These are phyloP conservation scores for Sarcophaga peregrina DNA, from an alignment of 1,140 invertebrate genomes.

Conservation along the genomic window DNA sequence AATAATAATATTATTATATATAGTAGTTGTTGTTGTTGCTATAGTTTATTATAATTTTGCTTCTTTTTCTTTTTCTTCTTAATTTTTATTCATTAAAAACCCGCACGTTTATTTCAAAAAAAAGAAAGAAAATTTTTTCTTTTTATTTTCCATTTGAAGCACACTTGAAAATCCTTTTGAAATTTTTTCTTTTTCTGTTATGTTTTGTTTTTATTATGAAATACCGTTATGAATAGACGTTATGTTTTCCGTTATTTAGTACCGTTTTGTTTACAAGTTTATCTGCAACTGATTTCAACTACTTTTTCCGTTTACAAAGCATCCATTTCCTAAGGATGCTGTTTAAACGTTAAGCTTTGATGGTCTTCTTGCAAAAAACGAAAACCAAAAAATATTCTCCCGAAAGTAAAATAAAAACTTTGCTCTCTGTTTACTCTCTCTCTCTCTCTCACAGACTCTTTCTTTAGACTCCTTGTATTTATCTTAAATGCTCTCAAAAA, in stretches of 20 bases:
- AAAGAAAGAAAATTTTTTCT: neutral
- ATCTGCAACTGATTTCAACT: conserved; percentile 34
- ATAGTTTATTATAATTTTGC: no score
- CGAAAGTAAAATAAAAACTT: neutral
- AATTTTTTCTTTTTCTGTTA: neutral
- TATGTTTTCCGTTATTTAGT: conserved; percentile 12
- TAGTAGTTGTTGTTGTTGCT: no score
- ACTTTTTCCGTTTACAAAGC: neutral
- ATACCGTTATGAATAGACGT: neutral
- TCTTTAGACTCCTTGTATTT: neutral
- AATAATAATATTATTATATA: no score
- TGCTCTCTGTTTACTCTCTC: neutral
- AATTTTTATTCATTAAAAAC: no score
- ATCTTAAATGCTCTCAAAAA: neutral
- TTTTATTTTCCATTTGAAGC: neutral
- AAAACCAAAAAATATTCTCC: no score
- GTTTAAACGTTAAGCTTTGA: neutral
- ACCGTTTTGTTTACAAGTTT: conserved; percentile 34
- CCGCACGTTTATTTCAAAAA: no score
- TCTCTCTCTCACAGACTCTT: neutral
- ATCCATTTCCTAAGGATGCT: conserved; percentile 18
- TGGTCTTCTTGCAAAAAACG: no score
- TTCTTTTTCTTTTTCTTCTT: no score
- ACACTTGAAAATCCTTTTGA: neutral
- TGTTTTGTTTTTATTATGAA: neutral